These are phyloP conservation scores for Noctua comes DNA, from an alignment of 2,888 invertebrate genomes.

Conservation along the genomic window DNA sequence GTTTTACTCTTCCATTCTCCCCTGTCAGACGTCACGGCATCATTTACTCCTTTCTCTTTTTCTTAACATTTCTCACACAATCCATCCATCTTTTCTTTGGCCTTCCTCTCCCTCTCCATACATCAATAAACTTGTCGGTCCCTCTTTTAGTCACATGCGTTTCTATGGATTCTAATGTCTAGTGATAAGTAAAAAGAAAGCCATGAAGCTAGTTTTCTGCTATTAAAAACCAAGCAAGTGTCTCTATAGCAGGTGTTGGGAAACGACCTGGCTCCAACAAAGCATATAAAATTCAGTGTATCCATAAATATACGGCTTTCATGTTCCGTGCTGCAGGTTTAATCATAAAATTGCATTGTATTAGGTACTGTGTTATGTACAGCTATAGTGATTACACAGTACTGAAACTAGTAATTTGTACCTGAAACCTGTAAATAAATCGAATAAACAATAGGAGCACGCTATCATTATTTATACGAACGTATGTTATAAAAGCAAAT, in stretches of 20 bases:
- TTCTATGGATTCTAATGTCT: neutral
- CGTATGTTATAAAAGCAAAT: constrained; percentile 39
- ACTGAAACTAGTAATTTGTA: constrained; percentile 33
- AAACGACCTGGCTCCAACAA: constrained; percentile 2
- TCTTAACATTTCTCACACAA: too few relatives aligned
- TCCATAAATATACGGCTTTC: constrained; percentile 16
- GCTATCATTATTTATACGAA: constrained; percentile 15
- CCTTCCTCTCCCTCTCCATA: too few relatives aligned
- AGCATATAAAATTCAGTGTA: constrained; percentile 3
- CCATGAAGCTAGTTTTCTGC: neutral
- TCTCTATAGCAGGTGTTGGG: neutral
- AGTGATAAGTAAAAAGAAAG: neutral
- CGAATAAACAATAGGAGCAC: constrained; percentile 19
- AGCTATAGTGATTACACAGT: constrained; percentile 17
- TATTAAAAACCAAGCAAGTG: neutral
- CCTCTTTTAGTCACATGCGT: too few relatives aligned
- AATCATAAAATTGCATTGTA: constrained; percentile 27
- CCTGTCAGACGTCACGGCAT: too few relatives aligned
- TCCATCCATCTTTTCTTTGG: too few relatives aligned
- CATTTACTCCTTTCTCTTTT: too few relatives aligned
- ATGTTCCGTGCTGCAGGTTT: constrained; percentile 24
- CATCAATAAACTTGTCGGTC: too few relatives aligned
- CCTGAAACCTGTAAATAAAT: constrained; percentile 23
- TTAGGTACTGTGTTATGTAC: constrained; percentile 4
- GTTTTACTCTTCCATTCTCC: too few relatives aligned